phyloP scores from a whole-genome alignment of 2,888 invertebrate genomes.

The Heliconius charithonia region DNA sequence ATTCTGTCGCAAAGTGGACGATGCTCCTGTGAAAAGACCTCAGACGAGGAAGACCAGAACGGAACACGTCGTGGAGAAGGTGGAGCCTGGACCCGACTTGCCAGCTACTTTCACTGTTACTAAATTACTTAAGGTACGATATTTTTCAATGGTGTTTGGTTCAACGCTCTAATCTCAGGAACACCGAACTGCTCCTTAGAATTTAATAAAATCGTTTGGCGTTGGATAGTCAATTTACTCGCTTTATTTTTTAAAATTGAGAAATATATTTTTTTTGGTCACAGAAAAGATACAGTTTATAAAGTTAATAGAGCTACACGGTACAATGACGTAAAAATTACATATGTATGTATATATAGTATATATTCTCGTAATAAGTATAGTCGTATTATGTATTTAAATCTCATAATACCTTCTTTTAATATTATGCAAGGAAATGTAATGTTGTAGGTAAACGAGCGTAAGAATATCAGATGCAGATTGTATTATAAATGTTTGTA shows the following conservation, averaged over 20 bases:
- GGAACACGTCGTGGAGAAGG: constrained; percentile 48
- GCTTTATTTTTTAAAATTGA: too few species aligned
- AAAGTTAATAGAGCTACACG: too few species aligned
- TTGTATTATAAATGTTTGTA: too few species aligned
- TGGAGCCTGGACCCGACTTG: constrained; percentile 55
- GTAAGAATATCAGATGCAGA: neutral
- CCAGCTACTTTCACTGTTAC: constrained; percentile 70
- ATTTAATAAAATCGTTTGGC: too few species aligned
- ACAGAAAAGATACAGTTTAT: too few species aligned
- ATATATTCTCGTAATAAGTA: neutral
- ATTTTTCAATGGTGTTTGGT: neutral
- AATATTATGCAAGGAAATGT: neutral
- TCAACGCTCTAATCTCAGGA: too few species aligned
- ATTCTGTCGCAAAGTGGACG: constrained; percentile 86
- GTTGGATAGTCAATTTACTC: too few species aligned
- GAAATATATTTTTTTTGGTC: too few species aligned
- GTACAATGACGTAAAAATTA: too few species aligned
- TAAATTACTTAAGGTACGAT: constrained; percentile 59
- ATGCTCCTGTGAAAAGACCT: constrained; percentile 56
- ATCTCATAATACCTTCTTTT: neutral
- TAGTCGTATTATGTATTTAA: neutral
- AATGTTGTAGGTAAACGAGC: neutral
- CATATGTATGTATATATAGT: neutral
- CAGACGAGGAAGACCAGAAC: constrained; percentile 58
- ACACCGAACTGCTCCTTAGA: too few species aligned